Conservation (phyloP, 2,797 vertebrate genomes). For the Lutjanus campechanus region DNA sequence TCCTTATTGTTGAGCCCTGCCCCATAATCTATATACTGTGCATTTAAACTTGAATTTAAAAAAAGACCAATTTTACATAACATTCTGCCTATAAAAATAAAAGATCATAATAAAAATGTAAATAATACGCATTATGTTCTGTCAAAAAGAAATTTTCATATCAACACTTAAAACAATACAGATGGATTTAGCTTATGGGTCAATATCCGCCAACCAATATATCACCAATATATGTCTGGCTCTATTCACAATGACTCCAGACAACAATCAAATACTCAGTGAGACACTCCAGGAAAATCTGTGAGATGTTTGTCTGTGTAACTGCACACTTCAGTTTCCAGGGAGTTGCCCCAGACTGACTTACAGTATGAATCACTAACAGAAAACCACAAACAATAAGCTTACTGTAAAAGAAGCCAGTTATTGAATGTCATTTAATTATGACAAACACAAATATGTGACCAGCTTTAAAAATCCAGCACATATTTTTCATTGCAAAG, state of each 20-base stretch:
- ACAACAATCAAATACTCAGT: constrained; percentile 48
- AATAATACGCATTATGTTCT: too few relatives aligned
- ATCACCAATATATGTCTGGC: too few relatives aligned
- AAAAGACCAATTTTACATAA: too few relatives aligned
- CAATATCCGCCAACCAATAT: too few relatives aligned
- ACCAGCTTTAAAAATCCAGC: constrained; percentile 5
- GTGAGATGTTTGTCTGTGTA: constrained; percentile 52
- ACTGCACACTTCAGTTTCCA: constrained; percentile 57
- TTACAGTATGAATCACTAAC: constrained; percentile 31
- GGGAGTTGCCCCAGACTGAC: constrained; percentile 47
- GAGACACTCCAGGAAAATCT: constrained; percentile 48
- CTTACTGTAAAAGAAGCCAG: constrained; percentile 26
- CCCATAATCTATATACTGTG: too few relatives aligned
- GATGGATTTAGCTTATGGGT: too few relatives aligned
- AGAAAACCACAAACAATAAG: constrained; percentile 45
- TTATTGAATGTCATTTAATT: constrained; percentile 20
- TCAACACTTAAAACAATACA: too few relatives aligned
- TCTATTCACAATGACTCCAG: constrained; percentile 28
- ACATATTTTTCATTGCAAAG: constrained; percentile 1
- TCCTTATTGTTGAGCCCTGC: too few relatives aligned
- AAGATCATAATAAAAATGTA: too few relatives aligned
- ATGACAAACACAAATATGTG: constrained; percentile 12
- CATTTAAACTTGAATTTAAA: too few relatives aligned
- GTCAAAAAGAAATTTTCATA: too few relatives aligned
- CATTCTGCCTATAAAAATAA: too few relatives aligned